phyloP scores from a whole-genome alignment of 2,888 invertebrate genomes.

The Lochmaea capreae region DNA sequence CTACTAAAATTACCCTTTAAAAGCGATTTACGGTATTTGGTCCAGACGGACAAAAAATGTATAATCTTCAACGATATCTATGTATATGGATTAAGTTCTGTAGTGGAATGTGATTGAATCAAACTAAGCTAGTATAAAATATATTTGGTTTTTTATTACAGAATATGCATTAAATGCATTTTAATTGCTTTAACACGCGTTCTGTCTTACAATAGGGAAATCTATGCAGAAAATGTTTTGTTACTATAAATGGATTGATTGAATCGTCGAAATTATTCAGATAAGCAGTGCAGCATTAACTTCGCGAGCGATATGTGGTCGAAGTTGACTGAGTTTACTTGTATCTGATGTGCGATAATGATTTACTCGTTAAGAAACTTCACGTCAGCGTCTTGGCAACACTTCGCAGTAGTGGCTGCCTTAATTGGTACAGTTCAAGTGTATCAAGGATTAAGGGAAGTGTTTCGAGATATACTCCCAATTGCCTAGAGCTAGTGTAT shows the following conservation, averaged over 20 bases:
- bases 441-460: neutral
- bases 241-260: neutral
- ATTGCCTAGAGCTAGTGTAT: neutral
- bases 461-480: neutral
- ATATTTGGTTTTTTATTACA: too few species aligned
- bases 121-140: too few species aligned
- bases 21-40: neutral
- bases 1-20: neutral
- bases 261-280: neutral
- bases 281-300: neutral
- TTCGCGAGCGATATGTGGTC: neutral
- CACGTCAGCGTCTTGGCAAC: neutral
- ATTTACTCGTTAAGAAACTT: neutral
- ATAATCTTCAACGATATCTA: neutral
- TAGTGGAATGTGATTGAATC: too few species aligned
- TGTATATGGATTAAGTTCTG: neutral
- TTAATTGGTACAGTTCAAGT: neutral
- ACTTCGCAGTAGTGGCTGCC: neutral
- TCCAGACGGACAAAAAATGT: slow-evolving; percentile 2
- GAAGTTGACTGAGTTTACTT: neutral
- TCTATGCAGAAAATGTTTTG: neutral
- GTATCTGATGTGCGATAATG: neutral
- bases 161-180: too few species aligned
- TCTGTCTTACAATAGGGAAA: too few species aligned
- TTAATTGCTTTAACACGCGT: too few species aligned